phyloP scores from a whole-genome alignment of 2,797 vertebrate species.

The Yasuhikotakia modesta region DNA sequence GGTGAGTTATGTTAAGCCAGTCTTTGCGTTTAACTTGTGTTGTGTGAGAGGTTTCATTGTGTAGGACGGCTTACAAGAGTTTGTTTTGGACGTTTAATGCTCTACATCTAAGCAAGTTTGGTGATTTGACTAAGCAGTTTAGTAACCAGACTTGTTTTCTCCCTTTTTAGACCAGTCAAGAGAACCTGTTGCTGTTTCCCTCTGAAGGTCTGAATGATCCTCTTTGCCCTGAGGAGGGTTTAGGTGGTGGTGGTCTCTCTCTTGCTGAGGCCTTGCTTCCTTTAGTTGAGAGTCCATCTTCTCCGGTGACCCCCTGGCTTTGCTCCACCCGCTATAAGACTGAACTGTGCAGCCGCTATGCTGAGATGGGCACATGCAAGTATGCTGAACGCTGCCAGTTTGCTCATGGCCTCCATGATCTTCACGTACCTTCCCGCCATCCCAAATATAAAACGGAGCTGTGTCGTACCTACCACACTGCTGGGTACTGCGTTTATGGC shows the following conservation, averaged over 20 bases:
- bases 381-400: conserved; percentile 81
- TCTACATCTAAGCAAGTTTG: too few relatives aligned
- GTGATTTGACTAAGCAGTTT: background rate
- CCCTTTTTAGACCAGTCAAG: conserved; percentile 63
- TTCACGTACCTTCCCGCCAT: conserved; percentile 78
- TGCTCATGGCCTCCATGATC: conserved; percentile 79
- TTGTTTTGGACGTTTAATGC: too few relatives aligned
- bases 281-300: conserved; percentile 61
- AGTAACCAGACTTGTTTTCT: background rate
- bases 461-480: conserved; percentile 76
- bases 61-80: too few relatives aligned
- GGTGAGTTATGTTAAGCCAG: conserved; percentile 55
- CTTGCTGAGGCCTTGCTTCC: conserved; percentile 75
- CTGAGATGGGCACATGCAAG: conserved; percentile 71
- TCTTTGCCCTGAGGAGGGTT: conserved; percentile 62
- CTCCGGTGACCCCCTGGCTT: conserved; percentile 66
- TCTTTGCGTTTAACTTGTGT: background rate
- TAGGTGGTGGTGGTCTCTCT: conserved; percentile 54
- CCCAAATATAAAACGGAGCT: conserved; percentile 83
- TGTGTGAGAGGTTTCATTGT: too few relatives aligned
- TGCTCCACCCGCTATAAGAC: conserved; percentile 84
- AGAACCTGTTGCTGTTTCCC: conserved; percentile 70
- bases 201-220: conserved; percentile 64
- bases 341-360: conserved; percentile 79
- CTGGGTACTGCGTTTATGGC: conserved; percentile 77